phyloP scores from a whole-genome alignment of 2,797 vertebrate species.

The Hirundo rustica region DNA sequence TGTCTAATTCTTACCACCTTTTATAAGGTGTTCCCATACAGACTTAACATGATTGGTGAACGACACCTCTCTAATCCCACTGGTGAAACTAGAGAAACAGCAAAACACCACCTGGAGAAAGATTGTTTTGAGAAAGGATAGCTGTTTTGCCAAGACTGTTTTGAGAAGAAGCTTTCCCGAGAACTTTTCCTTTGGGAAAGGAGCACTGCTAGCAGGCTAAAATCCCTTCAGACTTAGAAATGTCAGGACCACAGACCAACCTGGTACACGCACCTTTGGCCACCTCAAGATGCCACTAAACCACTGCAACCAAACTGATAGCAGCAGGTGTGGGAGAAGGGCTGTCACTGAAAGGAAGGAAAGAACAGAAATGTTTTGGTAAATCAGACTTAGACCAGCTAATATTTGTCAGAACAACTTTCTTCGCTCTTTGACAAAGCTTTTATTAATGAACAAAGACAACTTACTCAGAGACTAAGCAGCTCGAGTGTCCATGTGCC shows the following conservation, averaged over 20 bases:
- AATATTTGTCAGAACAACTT: neutral
- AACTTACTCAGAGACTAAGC: neutral
- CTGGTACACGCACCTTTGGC: accelerated
- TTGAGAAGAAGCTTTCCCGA: too few species aligned
- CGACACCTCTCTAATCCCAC: too few species aligned
- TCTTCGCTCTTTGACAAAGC: neutral
- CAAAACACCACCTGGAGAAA: too few species aligned
- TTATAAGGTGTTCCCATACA: too few species aligned
- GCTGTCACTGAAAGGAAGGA: neutral
- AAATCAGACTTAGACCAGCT: neutral
- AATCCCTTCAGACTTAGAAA: too few species aligned
- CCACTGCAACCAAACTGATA: neutral
- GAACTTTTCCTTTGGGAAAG: too few species aligned
- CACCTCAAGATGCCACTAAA: neutral
- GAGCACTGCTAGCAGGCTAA: too few species aligned
- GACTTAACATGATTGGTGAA: too few species aligned
- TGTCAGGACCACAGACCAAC: neutral
- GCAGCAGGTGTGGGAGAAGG: neutral
- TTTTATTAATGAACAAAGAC: neutral
- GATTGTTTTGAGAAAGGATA: too few species aligned
- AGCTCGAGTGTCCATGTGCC: neutral
- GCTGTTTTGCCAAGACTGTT: too few species aligned
- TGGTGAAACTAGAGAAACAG: too few species aligned
- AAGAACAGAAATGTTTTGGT: neutral
- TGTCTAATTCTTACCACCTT: too few species aligned